These are phyloP conservation scores for Athrips mouffetella DNA, from an alignment of 2,888 invertebrate genomes.

Conservation along the genomic window DNA sequence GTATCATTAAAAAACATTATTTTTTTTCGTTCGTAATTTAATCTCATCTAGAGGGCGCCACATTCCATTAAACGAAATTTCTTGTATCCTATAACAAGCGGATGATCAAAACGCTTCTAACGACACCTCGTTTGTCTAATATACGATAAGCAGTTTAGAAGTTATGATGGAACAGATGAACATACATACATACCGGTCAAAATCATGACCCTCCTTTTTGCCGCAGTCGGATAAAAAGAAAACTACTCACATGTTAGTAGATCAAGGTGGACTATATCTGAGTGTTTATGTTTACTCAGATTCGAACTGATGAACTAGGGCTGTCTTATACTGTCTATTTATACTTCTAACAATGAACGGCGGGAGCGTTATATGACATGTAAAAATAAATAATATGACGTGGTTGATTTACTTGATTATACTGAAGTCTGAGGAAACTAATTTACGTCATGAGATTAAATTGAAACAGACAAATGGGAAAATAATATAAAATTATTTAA, in stretches of 20 bases:
- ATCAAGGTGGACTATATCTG: slow-evolving; percentile 32
- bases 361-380: slow-evolving; percentile 16
- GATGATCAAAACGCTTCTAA: too few relatives aligned
- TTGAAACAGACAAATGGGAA: background rate
- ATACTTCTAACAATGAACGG: slow-evolving; percentile 20
- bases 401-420: background rate
- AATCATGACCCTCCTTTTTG: background rate
- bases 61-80: too few relatives aligned
- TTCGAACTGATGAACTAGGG: slow-evolving; percentile 29
- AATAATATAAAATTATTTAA: too few relatives aligned
- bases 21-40: too few relatives aligned
- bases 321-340: slow-evolving; percentile 29
- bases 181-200: too few relatives aligned
- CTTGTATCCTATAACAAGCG: too few relatives aligned
- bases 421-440: background rate
- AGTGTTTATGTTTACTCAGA: slow-evolving; percentile 32
- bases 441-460: background rate
- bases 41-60: too few relatives aligned
- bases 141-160: too few relatives aligned
- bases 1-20: too few relatives aligned
- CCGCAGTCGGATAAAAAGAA: too few relatives aligned
- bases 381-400: slow-evolving; percentile 17
- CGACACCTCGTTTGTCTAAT: too few relatives aligned
- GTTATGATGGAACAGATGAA: too few relatives aligned
- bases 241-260: slow-evolving; percentile 32